Conservation (phyloP, 2,113 vertebrate genomes). For the Todiramphus chloris region DNA sequence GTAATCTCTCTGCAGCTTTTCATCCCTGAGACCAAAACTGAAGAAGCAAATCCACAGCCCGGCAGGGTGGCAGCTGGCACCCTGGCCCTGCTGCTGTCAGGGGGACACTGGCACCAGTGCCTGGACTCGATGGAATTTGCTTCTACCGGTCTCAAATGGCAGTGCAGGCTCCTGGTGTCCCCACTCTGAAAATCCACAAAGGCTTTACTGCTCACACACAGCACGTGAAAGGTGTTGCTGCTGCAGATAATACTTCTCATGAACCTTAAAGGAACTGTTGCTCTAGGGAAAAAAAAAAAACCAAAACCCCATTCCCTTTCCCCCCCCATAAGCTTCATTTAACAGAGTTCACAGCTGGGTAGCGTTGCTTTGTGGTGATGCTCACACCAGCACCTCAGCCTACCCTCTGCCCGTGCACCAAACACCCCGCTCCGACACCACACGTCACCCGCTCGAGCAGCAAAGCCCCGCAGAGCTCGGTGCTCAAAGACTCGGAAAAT, state of each 20-base stretch:
- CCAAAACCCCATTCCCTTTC: no score
- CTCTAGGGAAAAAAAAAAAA: neutral
- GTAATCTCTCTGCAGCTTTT: no score
- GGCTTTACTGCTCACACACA: neutral
- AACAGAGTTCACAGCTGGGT: neutral
- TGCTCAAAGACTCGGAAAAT: neutral
- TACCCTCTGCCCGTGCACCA: neutral
- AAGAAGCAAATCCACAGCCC: neutral
- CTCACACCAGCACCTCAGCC: neutral
- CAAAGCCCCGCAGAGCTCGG: neutral
- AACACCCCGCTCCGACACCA: no score
- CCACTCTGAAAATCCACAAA: neutral
- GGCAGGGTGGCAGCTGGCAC: neutral
- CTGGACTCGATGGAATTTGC: neutral
- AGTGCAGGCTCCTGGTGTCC: fast-evolving
- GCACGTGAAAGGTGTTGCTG: neutral
- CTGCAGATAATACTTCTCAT: neutral
- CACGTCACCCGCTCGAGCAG: neutral
- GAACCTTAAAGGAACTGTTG: neutral
- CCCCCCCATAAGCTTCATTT: neutral
- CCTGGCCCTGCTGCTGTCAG: neutral
- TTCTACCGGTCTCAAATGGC: neutral
- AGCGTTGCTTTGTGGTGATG: neutral
- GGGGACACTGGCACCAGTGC: neutral
- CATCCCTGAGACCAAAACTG: neutral